phyloP scores from a whole-genome alignment of 2,888 invertebrate genomes.

The Thumatha senex region DNA sequence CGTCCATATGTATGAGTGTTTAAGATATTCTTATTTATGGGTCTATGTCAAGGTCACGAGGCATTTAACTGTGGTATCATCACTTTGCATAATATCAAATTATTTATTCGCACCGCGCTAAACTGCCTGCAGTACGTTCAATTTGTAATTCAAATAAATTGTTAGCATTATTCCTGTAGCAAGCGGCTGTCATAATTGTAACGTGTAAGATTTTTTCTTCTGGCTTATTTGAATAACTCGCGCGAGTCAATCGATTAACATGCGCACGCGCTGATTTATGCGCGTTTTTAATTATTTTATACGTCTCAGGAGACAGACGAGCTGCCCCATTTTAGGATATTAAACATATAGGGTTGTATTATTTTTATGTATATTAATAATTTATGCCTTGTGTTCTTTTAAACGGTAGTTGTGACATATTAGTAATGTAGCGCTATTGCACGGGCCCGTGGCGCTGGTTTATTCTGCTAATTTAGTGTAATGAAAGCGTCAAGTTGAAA shows the following conservation, averaged over 20 bases:
- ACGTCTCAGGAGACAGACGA: constrained; percentile 15
- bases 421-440: not conserved
- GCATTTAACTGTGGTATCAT: constrained; percentile 70
- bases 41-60: constrained; percentile 79
- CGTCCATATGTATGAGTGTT: constrained; percentile 82
- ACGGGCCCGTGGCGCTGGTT: not conserved
- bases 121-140: constrained; percentile 73
- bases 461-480: constrained; percentile 31
- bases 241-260: constrained; percentile 44
- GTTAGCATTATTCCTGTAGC: constrained; percentile 62
- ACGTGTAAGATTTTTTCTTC: constrained; percentile 62
- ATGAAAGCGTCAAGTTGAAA: constrained; percentile 42
- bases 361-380: constrained; percentile 18
- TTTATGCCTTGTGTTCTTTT: constrained; percentile 2
- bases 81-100: constrained; percentile 82
- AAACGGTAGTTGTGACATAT: constrained; percentile 1
- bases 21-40: constrained; percentile 83
- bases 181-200: constrained; percentile 67
- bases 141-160: constrained; percentile 82
- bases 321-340: constrained; percentile 11
- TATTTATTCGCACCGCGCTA: constrained; percentile 80
- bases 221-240: constrained; percentile 49
- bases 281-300: constrained; percentile 33
- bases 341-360: constrained; percentile 54
- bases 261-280: constrained; percentile 44